A percentile compares a stretch with the other conserved stretches of the same genome.
Evolutionary conservation across 2,888 invertebrate species (phyloP).

Genomic region (Chaitophorus viminalis): DNA sequence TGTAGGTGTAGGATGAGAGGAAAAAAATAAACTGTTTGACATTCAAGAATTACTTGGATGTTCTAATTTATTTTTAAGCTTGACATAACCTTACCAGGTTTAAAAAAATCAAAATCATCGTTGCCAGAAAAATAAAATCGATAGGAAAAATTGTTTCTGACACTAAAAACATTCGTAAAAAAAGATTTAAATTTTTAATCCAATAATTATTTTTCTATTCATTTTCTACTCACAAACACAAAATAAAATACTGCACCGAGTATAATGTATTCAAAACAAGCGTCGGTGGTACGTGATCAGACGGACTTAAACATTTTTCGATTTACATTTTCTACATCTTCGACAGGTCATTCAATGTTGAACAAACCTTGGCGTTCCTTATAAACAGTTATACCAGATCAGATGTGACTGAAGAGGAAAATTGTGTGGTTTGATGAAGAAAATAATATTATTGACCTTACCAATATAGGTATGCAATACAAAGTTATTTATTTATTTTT

Average conservation of each 20-base stretch:
- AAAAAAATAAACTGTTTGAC: conserved; percentile 42
- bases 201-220: background rate
- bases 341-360: conserved; percentile 38
- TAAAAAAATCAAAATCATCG: background rate
- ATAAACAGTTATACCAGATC: conserved; percentile 16
- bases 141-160: conserved; percentile 5
- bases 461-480: background rate
- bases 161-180: background rate
- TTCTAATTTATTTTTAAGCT: conserved; percentile 58
- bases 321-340: conserved; percentile 8
- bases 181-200: background rate
- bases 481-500: too few species aligned
- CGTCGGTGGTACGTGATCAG: conserved; percentile 28
- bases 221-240: background rate
- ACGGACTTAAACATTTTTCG: conserved; percentile 17
- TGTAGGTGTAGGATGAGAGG: conserved; percentile 42
- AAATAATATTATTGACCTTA: conserved; percentile 15
- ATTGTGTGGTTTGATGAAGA: background rate
- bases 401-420: conserved; percentile 3
- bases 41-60: conserved; percentile 47
- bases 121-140: conserved; percentile 34
- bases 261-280: conserved; percentile 35
- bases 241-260: conserved; percentile 3
- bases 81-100: conserved; percentile 50
- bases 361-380: conserved; percentile 50